These are phyloP conservation scores for Pissodes strobi DNA, from an alignment of 1,140 invertebrate genomes.

Conservation along the genomic window DNA sequence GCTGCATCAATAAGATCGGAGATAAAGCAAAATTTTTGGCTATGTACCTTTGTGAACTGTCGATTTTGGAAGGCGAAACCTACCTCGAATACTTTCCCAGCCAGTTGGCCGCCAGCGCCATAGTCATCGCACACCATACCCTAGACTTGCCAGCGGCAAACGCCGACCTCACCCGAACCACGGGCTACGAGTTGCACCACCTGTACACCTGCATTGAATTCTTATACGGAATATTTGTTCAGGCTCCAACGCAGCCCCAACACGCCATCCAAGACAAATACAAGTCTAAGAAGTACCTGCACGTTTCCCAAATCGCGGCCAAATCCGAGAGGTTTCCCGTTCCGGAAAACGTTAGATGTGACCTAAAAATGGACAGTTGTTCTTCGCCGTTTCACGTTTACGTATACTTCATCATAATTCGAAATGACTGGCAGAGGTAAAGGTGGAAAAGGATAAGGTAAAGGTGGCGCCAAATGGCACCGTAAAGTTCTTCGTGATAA, in stretches of 20 bases:
- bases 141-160: slow-evolving; percentile 69
- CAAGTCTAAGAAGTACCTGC: slow-evolving; percentile 45
- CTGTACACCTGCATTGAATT: slow-evolving; percentile 70
- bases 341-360: neutral
- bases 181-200: slow-evolving; percentile 72
- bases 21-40: slow-evolving; percentile 75
- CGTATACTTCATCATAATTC: too few relatives aligned
- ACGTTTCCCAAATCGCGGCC: slow-evolving; percentile 43
- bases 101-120: slow-evolving; percentile 76
- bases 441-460: slow-evolving; percentile 70
- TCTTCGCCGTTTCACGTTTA: too few relatives aligned
- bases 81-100: slow-evolving; percentile 86
- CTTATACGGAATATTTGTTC: slow-evolving; percentile 70
- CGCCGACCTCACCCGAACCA: slow-evolving; percentile 64
- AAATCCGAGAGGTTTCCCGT: slow-evolving; percentile 10
- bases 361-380: too few relatives aligned
- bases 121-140: slow-evolving; percentile 80
- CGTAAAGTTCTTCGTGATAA: slow-evolving; percentile 72
- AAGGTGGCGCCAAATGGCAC: slow-evolving; percentile 72
- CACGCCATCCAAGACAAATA: slow-evolving; percentile 69
- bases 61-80: slow-evolving; percentile 83
- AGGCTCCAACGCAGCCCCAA: slow-evolving; percentile 68
- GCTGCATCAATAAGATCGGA: slow-evolving; percentile 68
- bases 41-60: slow-evolving; percentile 84
- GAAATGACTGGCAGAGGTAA: slow-evolving; percentile 69